A percentile compares a stretch with the other conserved stretches of the same genome.
Conservation (phyloP, 2,113 vertebrate genomes). For the Odocoileus hemionus region DNA sequence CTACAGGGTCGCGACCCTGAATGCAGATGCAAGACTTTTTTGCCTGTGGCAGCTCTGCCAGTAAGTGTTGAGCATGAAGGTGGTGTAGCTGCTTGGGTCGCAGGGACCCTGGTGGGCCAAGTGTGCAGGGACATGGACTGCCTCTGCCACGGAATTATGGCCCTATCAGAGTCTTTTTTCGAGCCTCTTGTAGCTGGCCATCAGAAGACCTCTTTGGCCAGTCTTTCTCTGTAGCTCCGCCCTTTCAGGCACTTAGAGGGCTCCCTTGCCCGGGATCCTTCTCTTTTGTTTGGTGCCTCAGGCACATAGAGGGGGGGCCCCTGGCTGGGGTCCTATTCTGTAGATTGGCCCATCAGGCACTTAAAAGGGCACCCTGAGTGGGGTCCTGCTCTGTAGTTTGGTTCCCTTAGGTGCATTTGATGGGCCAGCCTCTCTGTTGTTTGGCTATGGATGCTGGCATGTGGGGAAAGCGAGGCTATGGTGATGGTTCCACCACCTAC, state of each 20-base stretch:
- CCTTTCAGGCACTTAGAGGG: neutral
- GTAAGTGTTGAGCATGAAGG: neutral
- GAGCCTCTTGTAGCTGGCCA: neutral
- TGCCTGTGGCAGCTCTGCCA: neutral
- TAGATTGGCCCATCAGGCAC: neutral
- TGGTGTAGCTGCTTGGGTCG: neutral
- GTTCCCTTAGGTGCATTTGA: neutral
- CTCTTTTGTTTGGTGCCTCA: neutral
- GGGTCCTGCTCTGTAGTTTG: neutral
- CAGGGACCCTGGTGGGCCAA: fast-evolving
- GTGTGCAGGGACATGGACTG: neutral
- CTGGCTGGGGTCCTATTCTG: neutral
- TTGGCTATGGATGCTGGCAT: neutral
- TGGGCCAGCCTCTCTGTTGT: neutral
- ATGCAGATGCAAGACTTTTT: neutral
- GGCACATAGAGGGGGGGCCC: neutral
- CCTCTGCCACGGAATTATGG: neutral
- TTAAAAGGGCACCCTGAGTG: neutral
- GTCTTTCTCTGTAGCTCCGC: neutral
- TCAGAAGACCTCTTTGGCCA: neutral
- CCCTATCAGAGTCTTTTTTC: neutral
- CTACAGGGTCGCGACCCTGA: neutral
- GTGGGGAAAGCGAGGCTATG: neutral
- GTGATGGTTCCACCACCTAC: neutral
- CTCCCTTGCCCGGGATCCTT: neutral